Evolutionary conservation across 1,140 invertebrate species (phyloP), one percentile per base, ranked within the genome.

Genomic region (Scaptomyza hsui): DNA sequence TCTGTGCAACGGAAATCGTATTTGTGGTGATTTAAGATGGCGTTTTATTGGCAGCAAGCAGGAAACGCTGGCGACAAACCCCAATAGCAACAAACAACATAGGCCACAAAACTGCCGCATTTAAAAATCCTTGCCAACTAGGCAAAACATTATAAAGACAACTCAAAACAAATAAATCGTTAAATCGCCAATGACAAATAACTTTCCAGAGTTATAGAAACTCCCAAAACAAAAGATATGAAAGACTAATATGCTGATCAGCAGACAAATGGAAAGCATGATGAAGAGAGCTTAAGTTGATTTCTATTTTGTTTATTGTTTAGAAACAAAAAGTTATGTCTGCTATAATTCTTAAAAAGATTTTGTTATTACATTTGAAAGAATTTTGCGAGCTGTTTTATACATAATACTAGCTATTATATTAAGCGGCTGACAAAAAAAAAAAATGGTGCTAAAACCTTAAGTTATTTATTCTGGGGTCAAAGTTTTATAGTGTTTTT

Each of bases 51-150:
- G 72, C 72, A 55, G 47, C 49, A 49, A 45, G 56, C 72, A 77
- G 81, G 81, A 85, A 85, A 62, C 41, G 57, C 42, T 74, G 81
- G 61, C 76, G 80, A 74, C 78, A 73, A n/a, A n/a, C n/a, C n/a
- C n/a, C n/a, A n/a, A n/a, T n/a, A n/a, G 24, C 39, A 7, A 32
- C 39, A 7, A 12, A 26, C 35, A 51, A 16, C 35, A 21, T 52
- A 48, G 56, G 39, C 69, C 75, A 72, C 45, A 59, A 42, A 61
- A 65, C 41, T 73, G 72, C 39, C 68, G 74, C 73, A 86, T 19
- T 48, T 69, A 26, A 53, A 53, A 16, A 53, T 68, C 71, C 63
- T 61, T 86, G 81, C 76, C 80, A 85, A 85, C 69, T 18, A 67
- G 7, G n/a, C 6, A 26, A n/a, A 37, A 37, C n/a, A 4, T n/a